Conservation (phyloP, 2,113 vertebrate species). For the Heterotis niloticus region DNA sequence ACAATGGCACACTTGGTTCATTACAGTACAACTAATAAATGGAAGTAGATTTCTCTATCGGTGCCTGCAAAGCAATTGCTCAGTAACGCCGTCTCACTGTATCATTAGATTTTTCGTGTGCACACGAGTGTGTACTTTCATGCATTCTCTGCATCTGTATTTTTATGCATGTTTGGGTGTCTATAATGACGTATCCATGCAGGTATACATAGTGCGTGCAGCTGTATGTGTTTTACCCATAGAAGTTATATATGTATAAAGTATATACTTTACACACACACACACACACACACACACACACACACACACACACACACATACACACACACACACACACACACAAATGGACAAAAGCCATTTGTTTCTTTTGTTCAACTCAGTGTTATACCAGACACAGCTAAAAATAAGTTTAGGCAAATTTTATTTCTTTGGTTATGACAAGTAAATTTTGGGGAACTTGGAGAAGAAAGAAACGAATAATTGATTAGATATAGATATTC, state of each 20-base stretch:
- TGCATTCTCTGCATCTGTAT: not conserved
- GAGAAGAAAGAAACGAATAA: not conserved
- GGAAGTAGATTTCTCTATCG: slow-evolving; percentile 1
- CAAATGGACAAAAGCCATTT: too few species aligned
- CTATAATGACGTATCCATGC: not conserved
- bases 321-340: too few species aligned
- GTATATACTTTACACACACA: too few species aligned
- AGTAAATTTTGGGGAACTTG: not conserved
- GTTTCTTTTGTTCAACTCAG: not conserved
- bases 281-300: too few species aligned
- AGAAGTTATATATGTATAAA: not conserved
- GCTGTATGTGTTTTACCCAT: not conserved
- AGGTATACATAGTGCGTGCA: too few species aligned
- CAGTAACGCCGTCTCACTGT: not conserved
- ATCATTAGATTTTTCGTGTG: not conserved
- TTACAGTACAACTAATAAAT: slow-evolving; percentile 7
- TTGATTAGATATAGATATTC: too few species aligned
- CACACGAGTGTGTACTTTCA: not conserved
- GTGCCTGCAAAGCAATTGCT: not conserved
- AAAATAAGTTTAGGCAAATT: not conserved
- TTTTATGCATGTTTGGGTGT: not conserved
- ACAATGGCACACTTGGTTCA: not conserved
- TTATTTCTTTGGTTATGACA: not conserved
- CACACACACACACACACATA: too few species aligned
- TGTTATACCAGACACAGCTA: not conserved